phyloP scores from a whole-genome alignment of 1,140 invertebrate species.

The Aphelenchoides fujianensis region DNA sequence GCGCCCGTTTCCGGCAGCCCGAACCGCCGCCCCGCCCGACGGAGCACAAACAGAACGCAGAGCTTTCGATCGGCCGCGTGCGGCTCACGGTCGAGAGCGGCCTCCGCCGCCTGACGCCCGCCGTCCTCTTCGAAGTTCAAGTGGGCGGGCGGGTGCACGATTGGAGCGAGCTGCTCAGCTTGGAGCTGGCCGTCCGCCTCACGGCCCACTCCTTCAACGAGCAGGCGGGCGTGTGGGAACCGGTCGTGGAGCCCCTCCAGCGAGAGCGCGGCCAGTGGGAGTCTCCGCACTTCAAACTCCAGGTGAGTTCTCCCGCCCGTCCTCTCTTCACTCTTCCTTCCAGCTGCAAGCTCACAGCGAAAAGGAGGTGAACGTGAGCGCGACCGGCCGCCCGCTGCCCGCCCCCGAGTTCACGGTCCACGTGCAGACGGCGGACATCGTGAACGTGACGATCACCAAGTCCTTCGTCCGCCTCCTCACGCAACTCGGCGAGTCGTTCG shows the following conservation, averaged over 20 bases:
- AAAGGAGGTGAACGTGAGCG: slow-evolving; percentile 40
- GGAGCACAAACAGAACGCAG: not conserved
- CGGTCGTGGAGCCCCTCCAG: slow-evolving; percentile 81
- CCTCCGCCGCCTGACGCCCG: slow-evolving; percentile 80
- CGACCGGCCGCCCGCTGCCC: slow-evolving; percentile 22
- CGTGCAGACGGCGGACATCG: slow-evolving; percentile 63
- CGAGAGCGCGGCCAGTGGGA: slow-evolving; percentile 67
- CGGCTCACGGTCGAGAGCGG: slow-evolving; percentile 83
- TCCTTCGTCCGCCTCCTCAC: slow-evolving; percentile 74
- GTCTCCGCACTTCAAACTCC: slow-evolving; percentile 80
- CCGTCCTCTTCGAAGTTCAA: slow-evolving; percentile 78
- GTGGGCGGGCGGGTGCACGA: slow-evolving; percentile 75
- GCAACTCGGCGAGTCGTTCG: slow-evolving; percentile 67
- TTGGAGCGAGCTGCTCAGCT: slow-evolving; percentile 71
- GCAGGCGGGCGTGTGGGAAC: slow-evolving; percentile 88
- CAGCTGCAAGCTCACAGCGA: slow-evolving; percentile 38
- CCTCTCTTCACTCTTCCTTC: not conserved
- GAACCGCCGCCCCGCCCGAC: slow-evolving; percentile 21
- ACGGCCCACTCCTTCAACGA: slow-evolving; percentile 91
- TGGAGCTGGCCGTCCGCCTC: slow-evolving; percentile 70
- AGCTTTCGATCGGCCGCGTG: slow-evolving; percentile 63
- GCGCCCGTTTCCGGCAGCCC: slow-evolving; percentile 43
- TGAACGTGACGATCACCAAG: slow-evolving; percentile 75
- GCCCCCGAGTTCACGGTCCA: slow-evolving; percentile 61
- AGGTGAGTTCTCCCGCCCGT: slow-evolving; percentile 66